A percentile compares a stretch with the other conserved stretches of the same genome.
phyloP scores from a whole-genome alignment of 2,888 invertebrate genomes.

The Anoplius nigerrimus region DNA sequence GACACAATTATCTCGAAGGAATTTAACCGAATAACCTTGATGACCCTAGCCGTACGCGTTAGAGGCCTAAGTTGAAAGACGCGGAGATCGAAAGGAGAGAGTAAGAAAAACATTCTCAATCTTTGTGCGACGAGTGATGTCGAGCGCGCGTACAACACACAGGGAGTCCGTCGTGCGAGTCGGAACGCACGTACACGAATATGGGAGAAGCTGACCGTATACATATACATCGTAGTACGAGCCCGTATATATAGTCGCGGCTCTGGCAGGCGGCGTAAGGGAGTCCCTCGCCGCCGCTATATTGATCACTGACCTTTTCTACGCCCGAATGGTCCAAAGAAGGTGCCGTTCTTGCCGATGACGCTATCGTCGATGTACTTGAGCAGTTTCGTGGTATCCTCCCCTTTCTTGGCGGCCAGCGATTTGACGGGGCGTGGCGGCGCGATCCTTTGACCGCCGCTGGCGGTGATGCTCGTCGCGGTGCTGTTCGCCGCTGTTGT shows the following conservation, averaged over 20 bases:
- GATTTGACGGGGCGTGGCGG: conserved; percentile 66
- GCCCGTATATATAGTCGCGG: neutral
- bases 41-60: conserved; percentile 14
- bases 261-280: conserved; percentile 1
- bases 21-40: conserved; percentile 26
- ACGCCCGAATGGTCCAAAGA: conserved; percentile 88
- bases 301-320: conserved; percentile 82
- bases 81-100: too few species aligned
- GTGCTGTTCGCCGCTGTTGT: neutral
- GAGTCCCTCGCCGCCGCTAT: conserved; percentile 27
- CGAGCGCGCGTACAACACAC: too few species aligned
- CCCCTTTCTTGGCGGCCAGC: conserved; percentile 77
- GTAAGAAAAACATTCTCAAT: too few species aligned
- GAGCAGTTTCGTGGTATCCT: conserved; percentile 83
- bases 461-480: conserved; percentile 18
- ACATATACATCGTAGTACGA: conserved; percentile 7
- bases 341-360: conserved; percentile 87
- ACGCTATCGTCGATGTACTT: conserved; percentile 88
- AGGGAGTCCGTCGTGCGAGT: too few species aligned
- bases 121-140: too few species aligned
- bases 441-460: conserved; percentile 65
- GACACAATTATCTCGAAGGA: conserved; percentile 11
- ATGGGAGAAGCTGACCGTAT: too few species aligned
- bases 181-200: too few species aligned
- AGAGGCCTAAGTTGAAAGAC: too few species aligned